These are phyloP conservation scores for Diploptera punctata DNA, from an alignment of 2,888 invertebrate genomes.

Conservation along the genomic window DNA sequence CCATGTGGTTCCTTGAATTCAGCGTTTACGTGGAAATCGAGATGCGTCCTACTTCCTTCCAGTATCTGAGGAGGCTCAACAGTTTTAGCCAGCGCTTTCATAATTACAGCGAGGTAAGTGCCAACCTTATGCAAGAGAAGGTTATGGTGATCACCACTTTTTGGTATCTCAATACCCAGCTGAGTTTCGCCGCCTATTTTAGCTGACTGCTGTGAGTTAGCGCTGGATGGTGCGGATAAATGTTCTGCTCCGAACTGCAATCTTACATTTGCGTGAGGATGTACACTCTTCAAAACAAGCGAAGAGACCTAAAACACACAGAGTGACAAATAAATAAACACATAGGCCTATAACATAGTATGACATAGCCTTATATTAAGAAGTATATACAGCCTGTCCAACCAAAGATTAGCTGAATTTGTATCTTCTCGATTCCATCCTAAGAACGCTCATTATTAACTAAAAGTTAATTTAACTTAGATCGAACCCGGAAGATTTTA, in stretches of 20 bases:
- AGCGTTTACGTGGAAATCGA: slow-evolving; percentile 11
- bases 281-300: background rate
- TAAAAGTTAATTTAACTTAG: no score
- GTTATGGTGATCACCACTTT: background rate
- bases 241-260: slow-evolving; percentile 10
- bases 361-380: no score
- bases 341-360: no score
- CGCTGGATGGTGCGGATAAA: background rate
- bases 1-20: background rate
- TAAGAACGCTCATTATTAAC: no score
- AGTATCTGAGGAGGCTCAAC: background rate
- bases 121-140: slow-evolving; percentile 12
- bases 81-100: slow-evolving; percentile 5
- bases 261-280: slow-evolving; percentile 1
- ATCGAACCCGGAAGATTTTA: no score
- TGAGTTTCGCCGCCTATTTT: slow-evolving; percentile 2
- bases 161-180: slow-evolving; percentile 6
- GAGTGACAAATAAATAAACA: no score
- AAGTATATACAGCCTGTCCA: no score
- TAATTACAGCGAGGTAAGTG: slow-evolving; percentile 1
- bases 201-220: background rate
- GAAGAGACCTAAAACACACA: background rate
- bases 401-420: no score
- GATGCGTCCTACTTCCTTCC: slow-evolving; percentile 6
- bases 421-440: no score